Conservation (phyloP, 2,888 invertebrate species). For the Watsonalla cultraria region DNA sequence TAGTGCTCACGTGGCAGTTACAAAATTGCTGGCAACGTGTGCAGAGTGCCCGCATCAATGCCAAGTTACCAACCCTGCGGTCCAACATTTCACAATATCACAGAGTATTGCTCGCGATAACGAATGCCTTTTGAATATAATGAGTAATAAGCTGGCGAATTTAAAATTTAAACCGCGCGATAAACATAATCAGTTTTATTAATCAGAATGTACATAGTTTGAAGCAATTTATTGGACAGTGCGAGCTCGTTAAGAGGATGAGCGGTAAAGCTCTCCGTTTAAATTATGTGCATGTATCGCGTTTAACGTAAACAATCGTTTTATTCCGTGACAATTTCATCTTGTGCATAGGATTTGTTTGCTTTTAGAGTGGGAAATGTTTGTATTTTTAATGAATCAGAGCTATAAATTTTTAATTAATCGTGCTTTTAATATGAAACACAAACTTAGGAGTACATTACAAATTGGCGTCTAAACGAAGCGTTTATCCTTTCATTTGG, state of each 20-base stretch:
- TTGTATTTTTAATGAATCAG: conserved; percentile 5
- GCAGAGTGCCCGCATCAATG: conserved; percentile 10
- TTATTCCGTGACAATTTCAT: conserved; percentile 28
- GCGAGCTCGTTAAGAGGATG: conserved; percentile 62
- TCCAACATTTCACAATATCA: conserved; percentile 22
- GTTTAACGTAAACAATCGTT: conserved; percentile 45
- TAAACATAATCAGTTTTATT: conserved; percentile 61
- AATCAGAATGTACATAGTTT: conserved; percentile 58
- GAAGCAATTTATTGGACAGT: conserved; percentile 62
- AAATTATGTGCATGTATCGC: conserved; percentile 52
- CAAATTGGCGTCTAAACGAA: conserved; percentile 28
- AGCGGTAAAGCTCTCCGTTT: conserved; percentile 51
- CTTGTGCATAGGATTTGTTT: conserved; percentile 10
- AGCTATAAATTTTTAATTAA: too few species aligned
- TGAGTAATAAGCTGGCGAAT: conserved; percentile 42
- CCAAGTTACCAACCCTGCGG: conserved; percentile 10
- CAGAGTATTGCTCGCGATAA: conserved; percentile 25
- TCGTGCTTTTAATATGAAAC: too few species aligned
- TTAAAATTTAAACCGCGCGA: conserved; percentile 48
- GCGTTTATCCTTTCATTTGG: conserved; percentile 30
- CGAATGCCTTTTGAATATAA: conserved; percentile 42
- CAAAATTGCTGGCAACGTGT: conserved; percentile 1
- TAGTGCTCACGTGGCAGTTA: conserved; percentile 16
- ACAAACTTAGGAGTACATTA: too few species aligned
- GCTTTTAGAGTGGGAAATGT: conserved; percentile 7